Evolutionary conservation across 2,888 invertebrate genomes (phyloP), one percentile per base, ranked within the genome.

Genomic region (Drosophila neutralis): DNA sequence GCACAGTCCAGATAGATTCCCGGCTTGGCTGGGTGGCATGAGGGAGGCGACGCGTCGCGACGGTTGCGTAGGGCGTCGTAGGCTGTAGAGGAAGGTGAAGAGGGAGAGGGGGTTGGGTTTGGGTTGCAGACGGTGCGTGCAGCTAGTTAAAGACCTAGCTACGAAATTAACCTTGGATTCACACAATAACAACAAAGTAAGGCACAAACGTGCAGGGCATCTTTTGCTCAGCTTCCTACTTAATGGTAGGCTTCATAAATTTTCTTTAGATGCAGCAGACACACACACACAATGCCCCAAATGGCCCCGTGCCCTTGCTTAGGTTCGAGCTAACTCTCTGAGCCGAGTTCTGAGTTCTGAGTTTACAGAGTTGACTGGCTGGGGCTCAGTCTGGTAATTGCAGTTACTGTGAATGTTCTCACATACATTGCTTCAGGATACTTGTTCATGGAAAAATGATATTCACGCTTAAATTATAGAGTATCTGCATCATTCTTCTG

Each of bases 331-430:
- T 56, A 57, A 21, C 38, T 40, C 56, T 40, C 40, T 38, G 29
- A 40, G 57, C 40, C 21, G 33, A 35, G 29, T 10, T 31, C 57
- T 40, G 15, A 29, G 15, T 49, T 18, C 29, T 51, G 8, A 29
- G 18, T 29, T 29, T 5, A 18, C 7, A 27, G 10, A 27, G 27
- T 13, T 24, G 48, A 38, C 38, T 18, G 24, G n/a, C 29, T 29
- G 52, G 33, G 68, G 53, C 64, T 57, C 64, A 58, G 70, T 54
- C 70, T 63, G 69, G 89, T 87, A 90, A 88, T 90, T 87, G 87
- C 87, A 90, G 88, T 90, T 88, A 86, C 87, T 87, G 89, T 90
- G 90, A 88, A 90, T 88, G 86, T 88, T 88, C 87, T 88, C 90
- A 90, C 89, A 89, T 86, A 56, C 80, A 82, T 77, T 76, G 90